Evolutionary conservation across 2,797 vertebrate species (phyloP).

Genomic region (Mormyrus hasselquistii): DNA sequence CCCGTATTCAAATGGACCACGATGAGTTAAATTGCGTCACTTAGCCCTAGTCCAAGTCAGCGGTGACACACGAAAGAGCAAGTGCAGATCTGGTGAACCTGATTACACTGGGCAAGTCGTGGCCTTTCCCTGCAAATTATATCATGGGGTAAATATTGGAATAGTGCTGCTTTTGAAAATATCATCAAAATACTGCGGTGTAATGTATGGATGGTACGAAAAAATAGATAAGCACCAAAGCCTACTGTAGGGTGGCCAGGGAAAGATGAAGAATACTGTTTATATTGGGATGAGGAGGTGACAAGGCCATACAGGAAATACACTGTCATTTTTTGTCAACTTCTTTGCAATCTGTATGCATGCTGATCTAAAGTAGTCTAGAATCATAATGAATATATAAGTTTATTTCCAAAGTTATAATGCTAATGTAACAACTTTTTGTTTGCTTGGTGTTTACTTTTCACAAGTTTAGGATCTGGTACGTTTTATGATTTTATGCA

Average conservation of each 20-base stretch:
- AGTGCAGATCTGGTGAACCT: not conserved
- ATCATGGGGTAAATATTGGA: not conserved
- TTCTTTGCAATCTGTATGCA: not conserved
- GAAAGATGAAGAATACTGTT: not conserved
- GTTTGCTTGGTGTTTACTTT: not conserved
- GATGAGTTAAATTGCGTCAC: not conserved
- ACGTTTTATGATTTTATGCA: not conserved
- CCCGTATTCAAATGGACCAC: not conserved
- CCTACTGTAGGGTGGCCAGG: not conserved
- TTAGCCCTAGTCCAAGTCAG: not conserved
- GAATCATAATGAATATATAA: not conserved
- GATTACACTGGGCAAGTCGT: not conserved
- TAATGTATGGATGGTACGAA: not conserved
- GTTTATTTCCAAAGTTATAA: not conserved
- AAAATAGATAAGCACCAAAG: not conserved
- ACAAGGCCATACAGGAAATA: not conserved
- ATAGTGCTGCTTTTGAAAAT: not conserved
- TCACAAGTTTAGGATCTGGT: not conserved
- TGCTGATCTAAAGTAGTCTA: not conserved
- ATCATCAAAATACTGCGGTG: not conserved
- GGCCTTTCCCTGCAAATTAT: not conserved
- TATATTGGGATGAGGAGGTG: not conserved
- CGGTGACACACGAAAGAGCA: not conserved
- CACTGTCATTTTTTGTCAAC: not conserved
- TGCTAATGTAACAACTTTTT: not conserved